Conservation (phyloP, 2,113 vertebrate genomes). For the Ascaphus truei region DNA sequence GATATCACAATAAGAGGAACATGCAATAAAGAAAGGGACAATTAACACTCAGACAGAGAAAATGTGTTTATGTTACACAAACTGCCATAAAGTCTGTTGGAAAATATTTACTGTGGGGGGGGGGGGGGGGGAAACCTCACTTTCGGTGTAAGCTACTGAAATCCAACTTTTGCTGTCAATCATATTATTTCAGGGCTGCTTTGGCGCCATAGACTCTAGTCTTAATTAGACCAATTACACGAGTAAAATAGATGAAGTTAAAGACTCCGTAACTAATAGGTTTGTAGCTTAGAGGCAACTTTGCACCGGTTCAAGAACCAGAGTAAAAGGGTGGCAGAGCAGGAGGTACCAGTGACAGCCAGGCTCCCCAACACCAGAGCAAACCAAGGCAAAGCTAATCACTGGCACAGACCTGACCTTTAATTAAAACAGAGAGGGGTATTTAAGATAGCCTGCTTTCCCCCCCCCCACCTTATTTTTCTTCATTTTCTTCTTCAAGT, state of each 20-base stretch:
- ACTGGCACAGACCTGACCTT: background rate
- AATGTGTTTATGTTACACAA: no score
- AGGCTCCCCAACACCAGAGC: slow-evolving; percentile 14
- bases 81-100: no score
- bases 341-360: slow-evolving; percentile 27
- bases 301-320: background rate
- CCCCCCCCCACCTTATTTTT: background rate
- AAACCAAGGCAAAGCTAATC: background rate
- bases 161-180: slow-evolving; percentile 28
- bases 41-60: no score
- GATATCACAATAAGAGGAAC: no score
- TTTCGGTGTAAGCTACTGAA: slow-evolving; percentile 2
- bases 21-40: no score
- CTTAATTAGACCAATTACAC: fast-evolving
- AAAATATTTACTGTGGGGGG: no score
- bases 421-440: background rate
- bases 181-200: background rate
- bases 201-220: background rate
- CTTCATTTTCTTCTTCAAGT: background rate
- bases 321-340: slow-evolving; percentile 15
- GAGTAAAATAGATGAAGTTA: background rate
- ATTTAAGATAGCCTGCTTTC: slow-evolving; percentile 8
- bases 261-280: background rate
- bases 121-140: no score
- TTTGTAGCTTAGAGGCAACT: background rate